Percentiles rank a stretch among this genome's conserved stretches.
These are phyloP conservation scores for Drosophila insularis DNA, from an alignment of 1,140 invertebrate genomes.

Conservation along the genomic window DNA sequence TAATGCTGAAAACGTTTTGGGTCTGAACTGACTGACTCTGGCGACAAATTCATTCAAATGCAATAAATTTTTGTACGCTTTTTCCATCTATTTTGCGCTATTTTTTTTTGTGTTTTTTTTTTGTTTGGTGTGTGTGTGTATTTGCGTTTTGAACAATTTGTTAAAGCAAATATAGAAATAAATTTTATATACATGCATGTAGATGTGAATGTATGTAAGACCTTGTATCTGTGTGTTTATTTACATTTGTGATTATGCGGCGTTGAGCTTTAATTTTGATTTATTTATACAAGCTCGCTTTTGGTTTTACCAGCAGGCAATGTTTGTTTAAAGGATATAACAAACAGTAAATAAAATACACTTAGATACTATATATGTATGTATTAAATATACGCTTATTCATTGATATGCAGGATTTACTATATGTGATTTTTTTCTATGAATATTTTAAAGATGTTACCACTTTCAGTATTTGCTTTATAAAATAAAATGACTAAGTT, in stretches of 20 bases:
- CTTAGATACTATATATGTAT: background rate
- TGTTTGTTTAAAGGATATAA: conserved; percentile 30
- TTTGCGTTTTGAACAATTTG: conserved; percentile 72
- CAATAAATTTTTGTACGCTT: conserved; percentile 67
- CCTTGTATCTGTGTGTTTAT: conserved; percentile 45
- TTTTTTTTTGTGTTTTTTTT: too few species aligned
- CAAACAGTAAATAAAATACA: background rate
- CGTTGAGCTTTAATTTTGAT: conserved; percentile 70
- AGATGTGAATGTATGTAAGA: conserved; percentile 25
- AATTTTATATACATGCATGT: conserved; percentile 50
- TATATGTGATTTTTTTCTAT: too few species aligned
- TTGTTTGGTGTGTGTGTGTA: background rate
- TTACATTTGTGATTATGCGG: conserved; percentile 72
- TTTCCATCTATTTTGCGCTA: conserved; percentile 21
- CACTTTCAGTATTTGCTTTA: too few species aligned
- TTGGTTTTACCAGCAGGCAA: conserved; percentile 40
- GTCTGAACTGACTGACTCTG: conserved; percentile 30
- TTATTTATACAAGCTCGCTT: conserved; percentile 59
- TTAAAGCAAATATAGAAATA: conserved; percentile 76
- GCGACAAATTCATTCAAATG: conserved; percentile 80
- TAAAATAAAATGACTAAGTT: too few species aligned
- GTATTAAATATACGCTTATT: background rate
- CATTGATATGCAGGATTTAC: background rate
- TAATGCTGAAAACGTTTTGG: conserved; percentile 57
- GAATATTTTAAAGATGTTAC: too few species aligned